A percentile compares a stretch with the other conserved stretches of the same genome.
Evolutionary conservation across 2,113 vertebrate species (phyloP).

Genomic region (Tetraodon nigroviridis): DNA sequence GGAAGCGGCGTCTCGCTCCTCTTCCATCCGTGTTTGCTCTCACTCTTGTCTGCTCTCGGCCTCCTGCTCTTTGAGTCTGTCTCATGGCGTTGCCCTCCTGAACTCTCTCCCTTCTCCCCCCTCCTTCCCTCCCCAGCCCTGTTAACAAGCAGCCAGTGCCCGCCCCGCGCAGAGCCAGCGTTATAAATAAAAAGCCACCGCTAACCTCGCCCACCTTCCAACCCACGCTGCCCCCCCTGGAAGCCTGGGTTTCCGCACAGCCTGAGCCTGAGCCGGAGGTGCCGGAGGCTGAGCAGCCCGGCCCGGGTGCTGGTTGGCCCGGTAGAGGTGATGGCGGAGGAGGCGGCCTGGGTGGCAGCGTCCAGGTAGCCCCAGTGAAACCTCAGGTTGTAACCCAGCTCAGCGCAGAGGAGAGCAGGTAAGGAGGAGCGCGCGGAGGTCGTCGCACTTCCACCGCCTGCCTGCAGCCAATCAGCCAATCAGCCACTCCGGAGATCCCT

Average conservation of each 20-base stretch:
- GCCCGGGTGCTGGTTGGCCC: conserved; percentile 59
- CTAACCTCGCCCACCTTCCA: conserved; percentile 86
- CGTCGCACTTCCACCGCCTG: conserved; percentile 58
- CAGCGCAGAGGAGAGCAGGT: conserved; percentile 84
- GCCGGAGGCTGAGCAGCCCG: conserved; percentile 73
- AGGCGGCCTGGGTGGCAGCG: conserved; percentile 55
- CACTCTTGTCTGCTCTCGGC: conserved; percentile 26
- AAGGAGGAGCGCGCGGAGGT: conserved; percentile 74
- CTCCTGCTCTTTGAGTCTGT: conserved; percentile 38
- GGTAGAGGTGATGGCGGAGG: conserved; percentile 55
- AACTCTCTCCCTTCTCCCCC: conserved; percentile 65
- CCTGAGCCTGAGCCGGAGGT: conserved; percentile 59
- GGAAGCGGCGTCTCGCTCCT: conserved; percentile 39
- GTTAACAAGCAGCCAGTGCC: conserved; percentile 89
- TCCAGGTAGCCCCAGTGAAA: conserved; percentile 72
- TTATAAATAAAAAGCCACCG: conserved; percentile 87
- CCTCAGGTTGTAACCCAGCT: conserved; percentile 71
- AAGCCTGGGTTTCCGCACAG: conserved; percentile 66
- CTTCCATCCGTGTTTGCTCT: conserved; percentile 24
- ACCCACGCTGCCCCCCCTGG: conserved; percentile 82
- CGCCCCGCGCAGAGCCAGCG: conserved; percentile 81
- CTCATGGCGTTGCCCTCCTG: conserved; percentile 60
- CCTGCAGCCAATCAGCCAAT: conserved; percentile 73
- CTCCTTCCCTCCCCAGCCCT: conserved; percentile 83
- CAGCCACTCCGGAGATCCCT: conserved; percentile 50